Conservation (phyloP, 2,797 vertebrate species). For the Acrossocheilus fasciatus region DNA sequence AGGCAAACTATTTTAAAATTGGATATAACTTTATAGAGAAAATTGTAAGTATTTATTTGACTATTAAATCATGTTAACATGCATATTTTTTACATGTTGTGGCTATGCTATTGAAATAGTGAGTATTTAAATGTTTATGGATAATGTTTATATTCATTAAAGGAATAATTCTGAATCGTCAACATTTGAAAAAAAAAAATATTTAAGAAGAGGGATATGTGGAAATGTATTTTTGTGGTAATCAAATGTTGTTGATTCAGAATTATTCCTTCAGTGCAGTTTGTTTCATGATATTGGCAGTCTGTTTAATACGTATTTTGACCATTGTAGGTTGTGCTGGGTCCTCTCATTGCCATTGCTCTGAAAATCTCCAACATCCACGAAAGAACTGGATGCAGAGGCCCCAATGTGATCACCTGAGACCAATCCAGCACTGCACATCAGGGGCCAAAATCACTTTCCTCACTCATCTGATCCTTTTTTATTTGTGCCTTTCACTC, state of each 20-base stretch:
- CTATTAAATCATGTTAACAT: background rate
- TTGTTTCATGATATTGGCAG: background rate
- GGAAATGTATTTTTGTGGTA: background rate
- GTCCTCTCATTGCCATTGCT: constrained; percentile 96
- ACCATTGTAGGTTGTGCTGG: constrained; percentile 87
- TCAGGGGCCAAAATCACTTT: constrained; percentile 72
- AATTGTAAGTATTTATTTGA: background rate
- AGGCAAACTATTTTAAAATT: background rate
- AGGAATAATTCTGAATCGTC: too few species aligned
- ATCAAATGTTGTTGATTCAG: background rate
- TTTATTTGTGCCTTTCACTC: constrained; percentile 39
- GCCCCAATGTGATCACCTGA: constrained; percentile 98
- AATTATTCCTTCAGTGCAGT: background rate
- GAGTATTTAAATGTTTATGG: too few species aligned
- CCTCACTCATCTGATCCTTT: constrained; percentile 38
- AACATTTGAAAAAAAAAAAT: too few species aligned
- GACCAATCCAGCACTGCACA: constrained; percentile 54
- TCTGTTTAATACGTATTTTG: background rate
- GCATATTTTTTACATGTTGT: background rate
- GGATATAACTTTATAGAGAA: background rate
- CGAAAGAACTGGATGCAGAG: constrained; percentile 92
- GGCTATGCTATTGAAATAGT: background rate
- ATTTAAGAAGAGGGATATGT: background rate
- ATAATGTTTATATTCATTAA: too few species aligned
- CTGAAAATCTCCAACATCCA: constrained; percentile 98